Evolutionary conservation across 2,888 invertebrate genomes (phyloP).

Genomic region (Synanthedon tipuliformis): DNA sequence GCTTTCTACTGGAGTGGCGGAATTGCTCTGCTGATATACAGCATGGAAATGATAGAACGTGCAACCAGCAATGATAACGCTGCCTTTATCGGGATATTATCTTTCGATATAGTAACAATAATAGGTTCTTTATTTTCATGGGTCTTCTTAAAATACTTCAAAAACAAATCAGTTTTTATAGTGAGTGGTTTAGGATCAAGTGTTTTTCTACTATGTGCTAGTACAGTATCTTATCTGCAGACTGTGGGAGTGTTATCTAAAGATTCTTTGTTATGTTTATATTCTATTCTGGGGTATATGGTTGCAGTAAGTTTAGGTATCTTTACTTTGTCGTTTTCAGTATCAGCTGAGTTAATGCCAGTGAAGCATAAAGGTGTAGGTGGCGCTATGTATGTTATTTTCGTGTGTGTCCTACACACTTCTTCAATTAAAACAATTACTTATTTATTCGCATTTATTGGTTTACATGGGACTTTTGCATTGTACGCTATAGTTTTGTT

Average conservation of each 20-base stretch:
- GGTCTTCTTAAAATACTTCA: constrained; percentile 8
- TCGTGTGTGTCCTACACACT: constrained; percentile 7
- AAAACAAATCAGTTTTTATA: constrained; percentile 10
- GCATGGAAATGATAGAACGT: constrained; percentile 9
- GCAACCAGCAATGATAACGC: constrained; percentile 8
- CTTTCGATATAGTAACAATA: background rate
- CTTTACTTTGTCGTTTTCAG: constrained; percentile 5
- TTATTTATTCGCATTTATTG: constrained; percentile 9
- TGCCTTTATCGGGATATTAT: constrained; percentile 6
- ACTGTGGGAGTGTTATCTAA: constrained; percentile 3
- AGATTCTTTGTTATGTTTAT: constrained; percentile 8
- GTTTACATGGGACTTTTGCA: constrained; percentile 11
- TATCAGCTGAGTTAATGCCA: constrained; percentile 13
- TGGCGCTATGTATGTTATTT: constrained; percentile 9
- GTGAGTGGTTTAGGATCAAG: background rate
- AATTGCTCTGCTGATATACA: constrained; percentile 10
- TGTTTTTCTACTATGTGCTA: background rate
- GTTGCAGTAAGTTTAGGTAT: constrained; percentile 8
- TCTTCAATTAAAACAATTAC: constrained; percentile 10
- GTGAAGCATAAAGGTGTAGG: constrained; percentile 11
- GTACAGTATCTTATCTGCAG: background rate
- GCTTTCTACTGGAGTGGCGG: constrained; percentile 13
- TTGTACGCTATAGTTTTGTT: constrained; percentile 7
- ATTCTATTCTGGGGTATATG: constrained; percentile 8
- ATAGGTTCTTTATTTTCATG: constrained; percentile 2